Conservation (phyloP, 92 coral and sea anemone genomes). For the Porites cylindrica region DNA sequence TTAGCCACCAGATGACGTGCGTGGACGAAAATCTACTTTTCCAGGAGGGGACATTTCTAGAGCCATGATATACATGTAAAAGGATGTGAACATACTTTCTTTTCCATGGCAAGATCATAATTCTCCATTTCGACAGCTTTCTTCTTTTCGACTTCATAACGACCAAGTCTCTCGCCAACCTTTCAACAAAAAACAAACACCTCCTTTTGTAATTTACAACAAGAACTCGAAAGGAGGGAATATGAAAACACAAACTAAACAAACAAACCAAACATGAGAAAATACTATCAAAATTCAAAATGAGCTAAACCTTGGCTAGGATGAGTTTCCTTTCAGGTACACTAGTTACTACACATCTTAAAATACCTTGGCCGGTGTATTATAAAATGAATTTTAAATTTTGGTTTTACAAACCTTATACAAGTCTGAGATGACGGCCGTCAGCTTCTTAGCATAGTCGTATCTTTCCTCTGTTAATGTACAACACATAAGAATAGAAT, state of each 20-base stretch:
- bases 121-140: constrained; percentile 96
- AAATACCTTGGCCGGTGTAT: neutral
- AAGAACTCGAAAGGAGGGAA: constrained; percentile 25
- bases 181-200: neutral
- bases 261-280: neutral
- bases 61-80: neutral
- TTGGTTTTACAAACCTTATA: constrained; percentile 73
- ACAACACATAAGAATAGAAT: too few species aligned
- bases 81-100: constrained; percentile 59
- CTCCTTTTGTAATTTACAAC: constrained; percentile 8
- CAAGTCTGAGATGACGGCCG: constrained; percentile 88
- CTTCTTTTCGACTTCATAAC: constrained; percentile 92
- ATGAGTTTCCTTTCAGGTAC: neutral
- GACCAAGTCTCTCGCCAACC: constrained; percentile 99
- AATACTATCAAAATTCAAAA: too few species aligned
- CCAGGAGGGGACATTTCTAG: too few species aligned
- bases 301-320: too few species aligned
- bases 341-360: neutral
- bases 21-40: too few species aligned
- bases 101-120: constrained; percentile 93
- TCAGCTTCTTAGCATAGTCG: constrained; percentile 95
- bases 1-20: too few species aligned
- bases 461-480: constrained; percentile 80
- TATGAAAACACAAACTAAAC: constrained; percentile 34
- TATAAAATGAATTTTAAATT: neutral